Conservation (phyloP, 1,140 invertebrate genomes). For the Frieseomelitta varia region DNA sequence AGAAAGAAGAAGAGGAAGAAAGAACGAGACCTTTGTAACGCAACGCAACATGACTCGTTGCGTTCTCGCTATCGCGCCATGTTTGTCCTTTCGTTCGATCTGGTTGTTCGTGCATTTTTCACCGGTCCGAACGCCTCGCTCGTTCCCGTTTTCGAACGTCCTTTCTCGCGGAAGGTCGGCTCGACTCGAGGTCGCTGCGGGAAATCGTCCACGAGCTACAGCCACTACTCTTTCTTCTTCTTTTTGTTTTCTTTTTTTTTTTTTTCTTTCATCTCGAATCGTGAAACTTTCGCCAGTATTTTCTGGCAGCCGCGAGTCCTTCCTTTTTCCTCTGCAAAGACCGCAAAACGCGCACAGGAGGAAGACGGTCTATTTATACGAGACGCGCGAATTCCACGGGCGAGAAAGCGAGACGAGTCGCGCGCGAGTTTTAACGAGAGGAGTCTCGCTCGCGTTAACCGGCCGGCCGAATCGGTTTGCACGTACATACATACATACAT, state of each 20-base stretch:
- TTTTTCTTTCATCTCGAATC: background rate
- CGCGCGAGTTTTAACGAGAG: background rate
- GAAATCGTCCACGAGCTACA: background rate
- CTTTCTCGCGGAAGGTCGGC: background rate
- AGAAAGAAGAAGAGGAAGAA: too few relatives aligned
- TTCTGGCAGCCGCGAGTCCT: background rate
- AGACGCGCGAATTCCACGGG: constrained; percentile 41
- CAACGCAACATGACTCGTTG: too few relatives aligned
- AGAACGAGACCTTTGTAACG: background rate
- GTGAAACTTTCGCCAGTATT: background rate
- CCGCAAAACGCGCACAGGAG: constrained; percentile 12
- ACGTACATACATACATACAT: too few relatives aligned
- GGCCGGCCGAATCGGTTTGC: constrained; percentile 1
- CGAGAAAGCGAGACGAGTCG: constrained; percentile 58
- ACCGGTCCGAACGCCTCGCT: background rate
- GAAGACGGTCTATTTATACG: constrained; percentile 61
- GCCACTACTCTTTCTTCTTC: background rate
- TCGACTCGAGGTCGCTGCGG: background rate
- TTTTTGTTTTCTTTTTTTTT: too few relatives aligned
- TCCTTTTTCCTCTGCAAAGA: too few relatives aligned
- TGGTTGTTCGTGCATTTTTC: background rate
- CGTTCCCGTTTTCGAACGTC: background rate
- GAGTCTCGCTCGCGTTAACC: constrained; percentile 1
- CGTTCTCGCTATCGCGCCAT: too few relatives aligned
- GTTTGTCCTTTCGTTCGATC: too few relatives aligned